phyloP scores from a whole-genome alignment of 2,113 vertebrate genomes.

The Cryptotis parvus region DNA sequence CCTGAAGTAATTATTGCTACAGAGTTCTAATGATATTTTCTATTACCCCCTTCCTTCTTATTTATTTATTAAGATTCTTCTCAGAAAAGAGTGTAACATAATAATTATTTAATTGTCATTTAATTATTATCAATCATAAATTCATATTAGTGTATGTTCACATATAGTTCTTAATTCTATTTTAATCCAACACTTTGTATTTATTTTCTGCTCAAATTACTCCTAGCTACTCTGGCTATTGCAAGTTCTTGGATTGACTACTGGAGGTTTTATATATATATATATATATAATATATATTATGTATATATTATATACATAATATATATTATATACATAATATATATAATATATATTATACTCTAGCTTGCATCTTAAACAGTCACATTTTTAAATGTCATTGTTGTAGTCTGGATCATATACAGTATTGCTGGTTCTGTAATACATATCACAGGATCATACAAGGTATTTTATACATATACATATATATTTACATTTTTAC shows the following conservation, averaged over 20 bases:
- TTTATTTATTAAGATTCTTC: slow-evolving; percentile 43
- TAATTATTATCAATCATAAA: not conserved
- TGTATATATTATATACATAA: no score
- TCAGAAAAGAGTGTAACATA: not conserved
- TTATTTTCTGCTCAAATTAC: not conserved
- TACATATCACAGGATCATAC: no score
- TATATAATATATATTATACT: no score
- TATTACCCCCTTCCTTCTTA: slow-evolving; percentile 39
- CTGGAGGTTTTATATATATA: no score
- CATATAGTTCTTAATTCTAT: not conserved
- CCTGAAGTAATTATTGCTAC: slow-evolving; percentile 32
- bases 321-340: no score
- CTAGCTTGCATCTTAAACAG: no score
- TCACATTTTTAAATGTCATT: no score
- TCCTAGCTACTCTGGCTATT: not conserved
- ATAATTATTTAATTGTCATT: not conserved
- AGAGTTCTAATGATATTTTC: not conserved
- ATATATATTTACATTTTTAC: no score
- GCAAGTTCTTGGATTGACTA: not conserved
- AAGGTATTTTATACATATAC: no score
- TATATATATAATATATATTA: not conserved
- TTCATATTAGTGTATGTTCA: not conserved
- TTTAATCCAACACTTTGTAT: not conserved
- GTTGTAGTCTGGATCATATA: no score
- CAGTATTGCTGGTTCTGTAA: no score